phyloP scores from a whole-genome alignment of 2,797 vertebrate species.

The Gallirallus australis region DNA sequence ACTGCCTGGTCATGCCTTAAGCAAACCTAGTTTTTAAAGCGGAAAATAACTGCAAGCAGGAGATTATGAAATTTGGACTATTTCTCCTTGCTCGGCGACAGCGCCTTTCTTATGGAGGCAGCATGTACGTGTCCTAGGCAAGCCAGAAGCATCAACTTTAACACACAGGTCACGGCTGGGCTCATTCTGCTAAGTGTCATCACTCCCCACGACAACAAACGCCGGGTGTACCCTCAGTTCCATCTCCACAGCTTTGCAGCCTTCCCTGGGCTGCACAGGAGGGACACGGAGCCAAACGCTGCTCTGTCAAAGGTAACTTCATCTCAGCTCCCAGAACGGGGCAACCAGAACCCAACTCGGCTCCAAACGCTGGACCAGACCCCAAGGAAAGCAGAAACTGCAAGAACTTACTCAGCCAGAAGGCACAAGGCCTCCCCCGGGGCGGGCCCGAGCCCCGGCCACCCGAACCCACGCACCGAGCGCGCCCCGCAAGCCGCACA shows the following conservation, averaged over 20 bases:
- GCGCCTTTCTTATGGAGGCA: fast-evolving
- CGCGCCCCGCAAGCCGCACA: background rate
- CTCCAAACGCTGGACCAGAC: background rate
- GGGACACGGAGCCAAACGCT: background rate
- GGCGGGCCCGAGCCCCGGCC: fast-evolving
- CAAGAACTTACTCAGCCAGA: fast-evolving
- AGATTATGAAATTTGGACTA: background rate
- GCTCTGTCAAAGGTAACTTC: background rate
- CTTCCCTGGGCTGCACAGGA: background rate
- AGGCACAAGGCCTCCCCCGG: background rate
- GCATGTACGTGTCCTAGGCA: fast-evolving
- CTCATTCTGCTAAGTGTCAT: background rate
- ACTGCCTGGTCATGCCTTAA: background rate
- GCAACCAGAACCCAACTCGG: background rate
- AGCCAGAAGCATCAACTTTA: background rate
- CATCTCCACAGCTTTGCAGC: background rate
- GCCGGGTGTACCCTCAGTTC: background rate
- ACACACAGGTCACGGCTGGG: background rate
- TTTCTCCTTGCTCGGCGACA: background rate
- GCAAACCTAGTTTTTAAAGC: background rate
- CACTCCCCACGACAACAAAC: fast-evolving
- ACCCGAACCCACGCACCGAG: fast-evolving
- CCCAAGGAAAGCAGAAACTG: background rate
- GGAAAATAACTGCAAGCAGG: background rate
- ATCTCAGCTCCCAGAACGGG: background rate